Conservation (phyloP, 2,888 invertebrate genomes). For the Cheilosia vulpina region DNA sequence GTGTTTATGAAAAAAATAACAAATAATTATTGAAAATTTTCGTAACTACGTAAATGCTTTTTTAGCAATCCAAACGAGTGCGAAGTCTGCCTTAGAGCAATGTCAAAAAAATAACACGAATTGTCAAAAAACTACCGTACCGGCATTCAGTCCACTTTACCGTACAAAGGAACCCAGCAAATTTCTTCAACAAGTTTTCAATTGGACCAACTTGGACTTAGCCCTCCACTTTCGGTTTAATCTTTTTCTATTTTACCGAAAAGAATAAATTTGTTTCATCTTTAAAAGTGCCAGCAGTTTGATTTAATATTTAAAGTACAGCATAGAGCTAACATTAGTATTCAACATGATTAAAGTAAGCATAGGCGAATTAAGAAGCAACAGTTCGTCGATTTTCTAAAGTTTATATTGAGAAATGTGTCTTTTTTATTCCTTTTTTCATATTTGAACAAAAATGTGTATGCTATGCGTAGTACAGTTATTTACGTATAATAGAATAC, state of each 20-base stretch:
- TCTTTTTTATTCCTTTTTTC: neutral
- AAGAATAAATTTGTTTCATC: slow-evolving; percentile 26
- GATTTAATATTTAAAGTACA: slow-evolving; percentile 3
- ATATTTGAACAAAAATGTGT: neutral
- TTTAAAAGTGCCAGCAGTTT: neutral
- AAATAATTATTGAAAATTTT: no score
- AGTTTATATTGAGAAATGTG: no score
- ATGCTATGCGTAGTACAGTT: neutral
- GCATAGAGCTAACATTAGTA: neutral
- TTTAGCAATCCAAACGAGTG: no score
- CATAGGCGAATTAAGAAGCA: neutral
- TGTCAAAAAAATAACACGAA: neutral
- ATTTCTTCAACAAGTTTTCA: neutral
- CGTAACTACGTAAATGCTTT: no score
- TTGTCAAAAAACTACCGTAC: slow-evolving; percentile 34
- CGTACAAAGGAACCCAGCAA: neutral
- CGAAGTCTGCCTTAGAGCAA: neutral
- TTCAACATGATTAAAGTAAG: slow-evolving; percentile 65
- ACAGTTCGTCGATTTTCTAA: neutral
- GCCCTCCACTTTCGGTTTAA: neutral
- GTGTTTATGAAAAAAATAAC: no score
- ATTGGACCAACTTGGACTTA: slow-evolving; percentile 24
- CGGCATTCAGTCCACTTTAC: slow-evolving; percentile 18
- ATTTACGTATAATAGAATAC: neutral
- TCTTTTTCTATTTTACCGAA: slow-evolving; percentile 1